A percentile compares a stretch with the other conserved stretches of the same genome.
Evolutionary conservation across 2,797 vertebrate genomes (phyloP).

Genomic region (Euthynnus affinis): DNA sequence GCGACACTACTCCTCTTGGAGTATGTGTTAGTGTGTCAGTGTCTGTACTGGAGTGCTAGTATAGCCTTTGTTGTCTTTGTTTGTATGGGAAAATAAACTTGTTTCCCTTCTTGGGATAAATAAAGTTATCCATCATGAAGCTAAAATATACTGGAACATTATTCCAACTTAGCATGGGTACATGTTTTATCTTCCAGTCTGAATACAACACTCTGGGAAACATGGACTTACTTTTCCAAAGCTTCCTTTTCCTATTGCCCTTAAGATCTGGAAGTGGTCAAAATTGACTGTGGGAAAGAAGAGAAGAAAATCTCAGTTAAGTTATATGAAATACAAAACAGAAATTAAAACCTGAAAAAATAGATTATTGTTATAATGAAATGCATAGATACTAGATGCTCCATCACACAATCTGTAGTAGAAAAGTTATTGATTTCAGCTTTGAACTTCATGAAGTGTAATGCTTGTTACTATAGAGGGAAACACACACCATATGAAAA

Average conservation of each 20-base stretch:
- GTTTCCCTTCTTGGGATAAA: not conserved
- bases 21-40: not conserved
- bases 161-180: not conserved
- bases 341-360: constrained; percentile 7
- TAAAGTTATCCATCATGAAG: not conserved
- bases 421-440: not conserved
- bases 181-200: not conserved
- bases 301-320: constrained; percentile 45
- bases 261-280: constrained; percentile 97
- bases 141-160: not conserved
- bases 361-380: no score
- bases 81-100: not conserved
- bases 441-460: not conserved
- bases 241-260: constrained; percentile 98
- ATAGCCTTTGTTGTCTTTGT: not conserved
- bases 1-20: not conserved
- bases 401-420: not conserved
- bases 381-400: not conserved
- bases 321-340: not conserved
- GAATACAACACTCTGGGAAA: not conserved
- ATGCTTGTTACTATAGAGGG: not conserved
- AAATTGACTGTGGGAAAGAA: constrained; percentile 92
- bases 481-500: not conserved
- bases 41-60: no score
- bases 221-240: constrained; percentile 93